phyloP scores from a whole-genome alignment of 2,797 vertebrate species.

The Trichosurus vulpecula region DNA sequence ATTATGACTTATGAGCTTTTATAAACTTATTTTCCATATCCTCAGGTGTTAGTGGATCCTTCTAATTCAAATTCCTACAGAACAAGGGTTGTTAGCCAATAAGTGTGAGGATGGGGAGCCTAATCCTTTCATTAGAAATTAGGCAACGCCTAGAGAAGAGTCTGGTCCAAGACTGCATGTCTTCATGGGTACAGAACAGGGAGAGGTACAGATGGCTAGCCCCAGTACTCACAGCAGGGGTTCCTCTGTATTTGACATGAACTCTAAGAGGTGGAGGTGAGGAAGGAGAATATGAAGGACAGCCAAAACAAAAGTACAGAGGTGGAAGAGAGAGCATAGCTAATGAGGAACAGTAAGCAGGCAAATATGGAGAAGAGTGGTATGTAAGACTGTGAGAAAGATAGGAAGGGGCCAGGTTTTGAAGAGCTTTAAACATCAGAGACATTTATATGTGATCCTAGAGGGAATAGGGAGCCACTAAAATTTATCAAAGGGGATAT shows the following conservation, averaged over 20 bases:
- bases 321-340: neutral
- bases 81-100: neutral
- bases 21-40: neutral
- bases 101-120: neutral
- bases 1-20: neutral
- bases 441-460: neutral
- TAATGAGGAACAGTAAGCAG: neutral
- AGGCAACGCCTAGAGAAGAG: neutral
- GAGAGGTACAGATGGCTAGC: neutral
- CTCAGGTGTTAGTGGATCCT: neutral
- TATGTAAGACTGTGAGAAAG: neutral
- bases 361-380: neutral
- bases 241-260: neutral
- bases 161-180: neutral
- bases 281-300: neutral
- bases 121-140: neutral
- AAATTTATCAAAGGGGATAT: neutral
- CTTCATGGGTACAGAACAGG: neutral
- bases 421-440: neutral
- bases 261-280: neutral
- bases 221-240: neutral
- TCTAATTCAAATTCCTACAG: neutral
- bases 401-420: neutral
- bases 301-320: neutral
- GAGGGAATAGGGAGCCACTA: neutral